Conservation (phyloP, 2,888 invertebrate genomes). For the Sthenelais limicola region DNA sequence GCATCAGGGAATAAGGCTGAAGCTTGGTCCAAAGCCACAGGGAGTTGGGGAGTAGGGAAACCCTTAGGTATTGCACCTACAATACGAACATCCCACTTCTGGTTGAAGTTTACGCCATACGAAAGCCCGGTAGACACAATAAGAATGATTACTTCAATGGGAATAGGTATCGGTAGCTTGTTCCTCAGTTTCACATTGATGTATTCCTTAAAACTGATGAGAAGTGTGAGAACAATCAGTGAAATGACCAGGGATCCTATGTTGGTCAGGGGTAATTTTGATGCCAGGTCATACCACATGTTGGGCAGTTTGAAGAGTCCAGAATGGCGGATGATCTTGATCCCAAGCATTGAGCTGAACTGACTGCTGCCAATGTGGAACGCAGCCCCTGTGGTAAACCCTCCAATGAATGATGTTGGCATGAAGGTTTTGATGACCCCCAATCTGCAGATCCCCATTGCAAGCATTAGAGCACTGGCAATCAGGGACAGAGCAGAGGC, state of each 20-base stretch:
- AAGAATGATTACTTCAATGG: slow-evolving; percentile 69
- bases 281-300: slow-evolving; percentile 73
- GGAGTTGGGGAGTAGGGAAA: slow-evolving; percentile 63
- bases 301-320: slow-evolving; percentile 60
- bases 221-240: slow-evolving; percentile 76
- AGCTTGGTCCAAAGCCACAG: slow-evolving; percentile 58
- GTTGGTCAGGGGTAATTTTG: slow-evolving; percentile 77
- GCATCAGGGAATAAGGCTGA: slow-evolving; percentile 57
- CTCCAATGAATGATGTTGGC: slow-evolving; percentile 78
- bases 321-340: slow-evolving; percentile 59
- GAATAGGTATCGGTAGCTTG: slow-evolving; percentile 80
- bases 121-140: slow-evolving; percentile 62
- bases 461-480: slow-evolving; percentile 76
- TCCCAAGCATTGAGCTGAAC: slow-evolving; percentile 57
- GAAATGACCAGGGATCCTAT: slow-evolving; percentile 80
- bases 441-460: slow-evolving; percentile 83
- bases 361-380: slow-evolving; percentile 52
- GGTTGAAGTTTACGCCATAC: slow-evolving; percentile 53
- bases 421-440: slow-evolving; percentile 84
- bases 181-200: slow-evolving; percentile 64
- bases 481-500: slow-evolving; percentile 50
- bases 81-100: slow-evolving; percentile 32
- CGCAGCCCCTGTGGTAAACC: slow-evolving; percentile 57
- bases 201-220: slow-evolving; percentile 74
- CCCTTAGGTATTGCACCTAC: slow-evolving; percentile 57